Percentiles rank a stretch among this genome's conserved stretches.
These are phyloP conservation scores for Menidia beryllina DNA, from an alignment of 2,113 vertebrate genomes.

Conservation along the genomic window DNA sequence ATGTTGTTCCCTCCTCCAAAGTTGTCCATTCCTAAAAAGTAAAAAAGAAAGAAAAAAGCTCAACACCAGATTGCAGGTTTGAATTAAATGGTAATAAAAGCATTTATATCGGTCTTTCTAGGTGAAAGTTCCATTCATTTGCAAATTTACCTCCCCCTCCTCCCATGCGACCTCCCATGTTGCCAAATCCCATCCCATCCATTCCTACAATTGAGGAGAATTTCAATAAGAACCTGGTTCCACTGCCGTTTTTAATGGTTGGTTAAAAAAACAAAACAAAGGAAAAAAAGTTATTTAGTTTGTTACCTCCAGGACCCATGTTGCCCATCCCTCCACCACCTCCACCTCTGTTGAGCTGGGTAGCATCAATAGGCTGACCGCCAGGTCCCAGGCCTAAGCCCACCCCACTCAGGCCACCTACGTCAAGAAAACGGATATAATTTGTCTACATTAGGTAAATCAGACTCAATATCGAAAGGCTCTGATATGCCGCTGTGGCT, in stretches of 20 bases:
- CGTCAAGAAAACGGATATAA: slow-evolving; percentile 10
- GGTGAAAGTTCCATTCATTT: background rate
- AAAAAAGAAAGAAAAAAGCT: background rate
- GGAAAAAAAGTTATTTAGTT: too few species aligned
- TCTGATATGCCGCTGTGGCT: too few species aligned
- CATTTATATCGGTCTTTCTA: too few species aligned
- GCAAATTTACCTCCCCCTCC: slow-evolving; percentile 86
- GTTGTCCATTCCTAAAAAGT: slow-evolving; percentile 90
- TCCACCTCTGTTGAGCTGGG: slow-evolving; percentile 89
- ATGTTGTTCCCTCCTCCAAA: slow-evolving; percentile 90
- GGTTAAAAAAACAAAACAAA: background rate
- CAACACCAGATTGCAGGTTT: too few species aligned
- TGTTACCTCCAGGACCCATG: slow-evolving; percentile 91
- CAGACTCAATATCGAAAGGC: too few species aligned
- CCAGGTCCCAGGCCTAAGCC: slow-evolving; percentile 96
- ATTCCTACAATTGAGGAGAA: slow-evolving; percentile 84
- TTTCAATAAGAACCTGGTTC: background rate
- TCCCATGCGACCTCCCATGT: slow-evolving; percentile 95
- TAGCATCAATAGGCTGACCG: slow-evolving; percentile 95
- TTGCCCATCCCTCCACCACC: slow-evolving; percentile 86
- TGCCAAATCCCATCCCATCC: slow-evolving; percentile 93
- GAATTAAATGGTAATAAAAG: too few species aligned
- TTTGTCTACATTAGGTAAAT: background rate
- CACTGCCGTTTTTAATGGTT: fast-evolving
- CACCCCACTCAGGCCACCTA: slow-evolving; percentile 96